Base-by-base conservation (phyloP, 2,888 invertebrate genomes). In the Ophraella communa region DNA sequence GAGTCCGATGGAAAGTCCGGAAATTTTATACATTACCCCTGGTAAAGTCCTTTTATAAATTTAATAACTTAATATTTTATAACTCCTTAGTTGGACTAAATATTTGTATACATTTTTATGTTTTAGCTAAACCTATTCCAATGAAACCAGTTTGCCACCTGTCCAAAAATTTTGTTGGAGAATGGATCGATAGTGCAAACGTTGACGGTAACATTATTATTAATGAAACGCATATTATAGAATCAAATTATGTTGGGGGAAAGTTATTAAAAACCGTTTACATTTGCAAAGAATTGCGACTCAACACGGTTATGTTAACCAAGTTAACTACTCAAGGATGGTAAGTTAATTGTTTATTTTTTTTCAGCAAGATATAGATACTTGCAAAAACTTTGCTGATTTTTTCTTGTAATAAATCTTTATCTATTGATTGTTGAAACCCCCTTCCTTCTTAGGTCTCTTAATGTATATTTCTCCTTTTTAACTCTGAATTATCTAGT, bases 121-220 rank as follows among this genome's bases (percentile, higher is more conserved):
- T 68, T 74, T 76, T 52, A 81, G 82, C 87, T 3, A 92, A 96
- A 85, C 87, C 94, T 0, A 95, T 96, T 83, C 89, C 92, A 4
- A 95, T 96, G 0, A 91, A 92, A 71, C 93, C 98, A 3, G 93
- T 95, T 0, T 98, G 98, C 78, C 89, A 94, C 45, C 82, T 98
- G 64, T 96, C 98, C 0, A 92, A 95, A 80, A 96, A 98, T 80
- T 96, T 96, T 82, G 89, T 91, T 0, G 97, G 98, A 0, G 89
- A 93, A 23, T 98, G 98, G 98, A 94, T 97, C 57, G 98, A 98
- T 77, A 97, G 98, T 0, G 97, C 97, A 0, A 97, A 98, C 79
- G 93, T 96, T 70, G 96, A 97, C 81, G 97, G 97, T 0, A 94
- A 96, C 81, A 91, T 96, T 0, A 87, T 89, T 49, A 95, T 98